Evolutionary conservation across 92 coral and sea anemone species (phyloP).

Genomic region (Muricea muricata): DNA sequence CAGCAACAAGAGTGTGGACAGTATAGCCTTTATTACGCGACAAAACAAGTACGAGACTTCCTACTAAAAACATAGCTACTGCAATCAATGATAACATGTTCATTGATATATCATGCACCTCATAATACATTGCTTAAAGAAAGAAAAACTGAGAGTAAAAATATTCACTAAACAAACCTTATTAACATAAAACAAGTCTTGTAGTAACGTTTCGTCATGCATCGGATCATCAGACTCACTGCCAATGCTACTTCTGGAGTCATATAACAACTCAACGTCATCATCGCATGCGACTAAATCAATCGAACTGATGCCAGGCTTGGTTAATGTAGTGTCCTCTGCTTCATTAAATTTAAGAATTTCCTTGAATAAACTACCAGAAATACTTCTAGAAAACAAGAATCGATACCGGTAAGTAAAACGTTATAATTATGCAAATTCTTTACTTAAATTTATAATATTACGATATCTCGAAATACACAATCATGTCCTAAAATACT

Average conservation of each 20-base stretch:
- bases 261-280: slow-evolving; percentile 53
- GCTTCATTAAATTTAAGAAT: slow-evolving; percentile 65
- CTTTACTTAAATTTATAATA: too few relatives aligned
- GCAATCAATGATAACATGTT: slow-evolving; percentile 1
- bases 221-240: slow-evolving; percentile 93
- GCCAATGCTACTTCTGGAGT: slow-evolving; percentile 69
- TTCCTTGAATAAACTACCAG: slow-evolving; percentile 84
- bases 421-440: too few relatives aligned
- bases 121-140: neutral
- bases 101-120: neutral
- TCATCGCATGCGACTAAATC: slow-evolving; percentile 74
- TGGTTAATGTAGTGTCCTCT: neutral
- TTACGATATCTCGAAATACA: too few relatives aligned
- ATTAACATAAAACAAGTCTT: slow-evolving; percentile 84
- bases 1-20: too few relatives aligned
- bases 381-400: slow-evolving; percentile 52
- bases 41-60: too few relatives aligned
- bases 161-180: slow-evolving; percentile 67
- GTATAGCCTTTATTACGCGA: too few relatives aligned
- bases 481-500: too few relatives aligned
- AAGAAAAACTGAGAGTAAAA: too few relatives aligned
- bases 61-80: too few relatives aligned
- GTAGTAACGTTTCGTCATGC: slow-evolving; percentile 86
- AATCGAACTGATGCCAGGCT: slow-evolving; percentile 35
- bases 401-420: neutral